Evolutionary conservation across 2,797 vertebrate genomes (phyloP), one percentile per base, ranked within the genome.

Genomic region (Chloroceryle amazona): DNA sequence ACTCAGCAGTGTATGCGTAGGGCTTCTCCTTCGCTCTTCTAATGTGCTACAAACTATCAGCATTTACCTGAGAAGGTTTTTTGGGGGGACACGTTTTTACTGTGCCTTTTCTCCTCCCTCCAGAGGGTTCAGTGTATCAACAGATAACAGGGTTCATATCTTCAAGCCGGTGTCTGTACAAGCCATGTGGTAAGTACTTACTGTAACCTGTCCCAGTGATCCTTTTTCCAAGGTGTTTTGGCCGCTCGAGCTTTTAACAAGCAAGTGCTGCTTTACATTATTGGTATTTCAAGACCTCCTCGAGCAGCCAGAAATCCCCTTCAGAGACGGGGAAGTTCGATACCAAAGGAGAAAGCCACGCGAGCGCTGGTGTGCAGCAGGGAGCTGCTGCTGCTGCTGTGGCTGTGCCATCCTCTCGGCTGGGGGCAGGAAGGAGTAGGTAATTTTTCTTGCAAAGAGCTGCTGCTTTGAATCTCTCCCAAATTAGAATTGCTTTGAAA

Each of bases 81-180:
- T 80, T 37, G 62, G 41, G 57, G 46, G 91, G 88, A 46, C 73
- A 60, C 47, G 10, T 93, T 78, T 97, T 84, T 95, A 96, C 84
- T 68, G 25, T 75, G 57, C 20, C 28, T 29, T 41, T 74, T 71
- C 89, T 66, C 39, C 42, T 96, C 54, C 96, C 90, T 22, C 66
- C 92, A 99, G 99, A 60, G 99, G 99, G 67, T 99, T 99, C 96
- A 99, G 99, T 29, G 99, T 99, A 46, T 99, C 99, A 5, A 99
- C 99, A 12, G 99, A 99, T 97, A 99, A 99, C 98, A 98, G 99
- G 97, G 98, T 99, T 96, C 99, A 99, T 89, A 98, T 99, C 92
- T 99, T 99, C 98, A 99, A 99, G 97, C 99, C 99, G 1, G 99
- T 99, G 33, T 99, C 99, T 7, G 99, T 99, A 31, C 99, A 99